phyloP scores from a whole-genome alignment of 2,113 vertebrate genomes.

The Eleginops maclovinus region DNA sequence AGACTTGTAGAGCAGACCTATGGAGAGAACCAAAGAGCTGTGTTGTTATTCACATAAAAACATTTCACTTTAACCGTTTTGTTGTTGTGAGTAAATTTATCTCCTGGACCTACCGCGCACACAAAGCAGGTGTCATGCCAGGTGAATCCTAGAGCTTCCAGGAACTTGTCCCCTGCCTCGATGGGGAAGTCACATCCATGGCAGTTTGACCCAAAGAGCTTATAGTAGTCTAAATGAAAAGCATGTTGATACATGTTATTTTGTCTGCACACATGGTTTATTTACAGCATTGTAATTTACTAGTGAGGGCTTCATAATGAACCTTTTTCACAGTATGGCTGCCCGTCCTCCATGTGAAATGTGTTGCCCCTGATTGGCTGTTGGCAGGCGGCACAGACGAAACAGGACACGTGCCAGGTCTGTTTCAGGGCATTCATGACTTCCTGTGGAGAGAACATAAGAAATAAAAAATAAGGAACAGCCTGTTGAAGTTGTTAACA shows the following conservation, averaged over 20 bases:
- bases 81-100: neutral
- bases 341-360: slow-evolving; percentile 97
- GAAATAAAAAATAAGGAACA: neutral
- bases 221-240: slow-evolving; percentile 89
- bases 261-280: neutral
- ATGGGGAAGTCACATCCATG: slow-evolving; percentile 97
- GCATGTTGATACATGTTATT: neutral
- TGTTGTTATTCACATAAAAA: slow-evolving; percentile 1
- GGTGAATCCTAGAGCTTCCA: slow-evolving; percentile 93
- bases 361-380: slow-evolving; percentile 95
- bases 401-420: slow-evolving; percentile 97
- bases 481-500: neutral
- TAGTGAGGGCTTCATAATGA: neutral
- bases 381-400: slow-evolving; percentile 93
- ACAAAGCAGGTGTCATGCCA: slow-evolving; percentile 99
- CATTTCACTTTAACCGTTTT: neutral
- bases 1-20: slow-evolving; percentile 92
- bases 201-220: slow-evolving; percentile 93
- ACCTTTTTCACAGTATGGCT: slow-evolving; percentile 98
- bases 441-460: slow-evolving; percentile 84
- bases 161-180: slow-evolving; percentile 96
- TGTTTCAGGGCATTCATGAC: slow-evolving; percentile 98
- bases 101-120: slow-evolving; percentile 87
- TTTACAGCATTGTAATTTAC: neutral
- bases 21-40: neutral